These are phyloP conservation scores for Epirrita christyi DNA, from an alignment of 2,888 invertebrate genomes.

Conservation along the genomic window DNA sequence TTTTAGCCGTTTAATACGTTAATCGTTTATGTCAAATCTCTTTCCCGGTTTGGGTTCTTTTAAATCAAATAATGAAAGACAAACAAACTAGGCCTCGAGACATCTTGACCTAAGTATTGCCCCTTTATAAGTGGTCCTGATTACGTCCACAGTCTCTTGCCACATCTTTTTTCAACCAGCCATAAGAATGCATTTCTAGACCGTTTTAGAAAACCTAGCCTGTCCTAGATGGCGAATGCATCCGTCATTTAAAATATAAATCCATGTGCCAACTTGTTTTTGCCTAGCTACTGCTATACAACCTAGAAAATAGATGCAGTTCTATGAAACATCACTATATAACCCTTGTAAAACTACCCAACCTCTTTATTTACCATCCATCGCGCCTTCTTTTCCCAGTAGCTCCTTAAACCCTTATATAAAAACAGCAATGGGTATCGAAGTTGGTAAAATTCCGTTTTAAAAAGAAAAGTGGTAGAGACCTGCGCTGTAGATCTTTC, in stretches of 20 bases:
- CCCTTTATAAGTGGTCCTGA: too few species aligned
- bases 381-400: conserved; percentile 30
- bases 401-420: accelerated
- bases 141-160: conserved; percentile 14
- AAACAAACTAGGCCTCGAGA: too few species aligned
- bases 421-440: conserved; percentile 44
- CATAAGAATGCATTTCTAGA: conserved; percentile 60
- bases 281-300: conserved; percentile 65
- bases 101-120: too few species aligned
- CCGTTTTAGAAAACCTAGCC: conserved; percentile 67
- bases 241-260: conserved; percentile 72
- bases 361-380: conserved; percentile 32
- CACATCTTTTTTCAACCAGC: conserved; percentile 44
- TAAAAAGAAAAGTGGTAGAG: conserved; percentile 44
- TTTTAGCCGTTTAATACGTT: too few species aligned
- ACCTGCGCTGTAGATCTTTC: conserved; percentile 66
- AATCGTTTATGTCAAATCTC: too few species aligned
- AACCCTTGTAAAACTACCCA: conserved; percentile 16
- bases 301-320: conserved; percentile 74
- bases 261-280: conserved; percentile 68
- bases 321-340: conserved; percentile 62
- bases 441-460: conserved; percentile 32
- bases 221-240: conserved; percentile 68
- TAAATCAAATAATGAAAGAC: too few species aligned
- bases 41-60: too few species aligned